A percentile compares a stretch with the other conserved stretches of the same genome.
These are phyloP conservation scores for Eretmocerus hayati DNA, from an alignment of 2,888 invertebrate genomes.

Conservation along the genomic window DNA sequence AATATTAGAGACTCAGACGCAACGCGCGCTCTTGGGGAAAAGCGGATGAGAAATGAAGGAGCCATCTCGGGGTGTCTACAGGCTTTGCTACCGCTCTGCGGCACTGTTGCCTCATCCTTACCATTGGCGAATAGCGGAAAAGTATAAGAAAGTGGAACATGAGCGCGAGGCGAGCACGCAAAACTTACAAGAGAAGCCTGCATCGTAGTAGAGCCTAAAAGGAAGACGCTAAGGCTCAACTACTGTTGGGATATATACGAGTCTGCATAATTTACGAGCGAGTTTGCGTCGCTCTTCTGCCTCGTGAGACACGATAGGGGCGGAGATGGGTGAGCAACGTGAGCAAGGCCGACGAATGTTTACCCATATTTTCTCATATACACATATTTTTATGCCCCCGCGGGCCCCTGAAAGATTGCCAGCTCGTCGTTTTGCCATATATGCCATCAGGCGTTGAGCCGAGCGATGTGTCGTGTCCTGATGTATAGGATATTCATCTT, in stretches of 20 bases:
- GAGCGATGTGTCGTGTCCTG: too few species aligned
- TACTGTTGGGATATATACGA: conserved; percentile 23
- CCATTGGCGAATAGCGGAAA: too few species aligned
- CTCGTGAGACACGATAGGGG: conserved; percentile 4
- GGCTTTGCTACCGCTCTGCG: too few species aligned
- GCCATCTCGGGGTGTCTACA: too few species aligned
- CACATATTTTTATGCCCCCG: conserved; percentile 15
- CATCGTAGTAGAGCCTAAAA: background rate
- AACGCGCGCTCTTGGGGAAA: too few species aligned
- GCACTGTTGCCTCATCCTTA: too few species aligned
- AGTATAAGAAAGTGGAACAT: too few species aligned
- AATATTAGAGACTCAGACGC: too few species aligned
- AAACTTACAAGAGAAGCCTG: background rate
- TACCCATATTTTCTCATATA: conserved; percentile 17
- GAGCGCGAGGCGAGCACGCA: background rate
- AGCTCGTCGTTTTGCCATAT: conserved; percentile 6
- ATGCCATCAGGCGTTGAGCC: too few species aligned
- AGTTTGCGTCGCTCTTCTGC: conserved; percentile 15
- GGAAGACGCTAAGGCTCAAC: too few species aligned
- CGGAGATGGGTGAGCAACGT: too few species aligned
- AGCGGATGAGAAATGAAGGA: conserved; percentile 14
- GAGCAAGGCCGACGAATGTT: conserved; percentile 12
- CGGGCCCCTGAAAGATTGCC: conserved; percentile 4
- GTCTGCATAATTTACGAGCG: conserved; percentile 32
- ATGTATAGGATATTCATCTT: too few species aligned